Evolutionary conservation across 1,140 invertebrate species (phyloP).

Genomic region (Diabrotica undecimpunctata): DNA sequence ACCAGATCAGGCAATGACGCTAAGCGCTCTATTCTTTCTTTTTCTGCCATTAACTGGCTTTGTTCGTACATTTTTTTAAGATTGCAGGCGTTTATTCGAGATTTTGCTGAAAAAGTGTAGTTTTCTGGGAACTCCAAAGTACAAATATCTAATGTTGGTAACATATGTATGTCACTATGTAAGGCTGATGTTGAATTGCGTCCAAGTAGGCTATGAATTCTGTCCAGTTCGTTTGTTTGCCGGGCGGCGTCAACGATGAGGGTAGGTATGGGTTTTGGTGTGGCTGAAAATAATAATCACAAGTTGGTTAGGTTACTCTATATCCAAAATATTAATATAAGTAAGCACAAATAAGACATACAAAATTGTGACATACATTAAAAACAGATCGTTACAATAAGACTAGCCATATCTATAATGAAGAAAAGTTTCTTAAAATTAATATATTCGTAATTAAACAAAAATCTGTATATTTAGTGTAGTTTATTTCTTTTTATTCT

Average conservation of each 20-base stretch:
- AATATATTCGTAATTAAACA: too few species aligned
- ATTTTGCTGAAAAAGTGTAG: slow-evolving; percentile 11
- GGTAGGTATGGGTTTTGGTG: slow-evolving; percentile 41
- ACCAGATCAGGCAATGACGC: slow-evolving; percentile 25
- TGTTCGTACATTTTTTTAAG: slow-evolving; percentile 36
- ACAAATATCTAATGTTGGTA: slow-evolving; percentile 43
- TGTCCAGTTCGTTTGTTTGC: slow-evolving; percentile 32
- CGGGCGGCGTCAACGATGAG: slow-evolving; percentile 38
- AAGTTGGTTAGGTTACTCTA: too few species aligned
- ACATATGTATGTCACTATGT: slow-evolving; percentile 36
- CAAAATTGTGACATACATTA: too few species aligned
- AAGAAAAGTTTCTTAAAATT: too few species aligned
- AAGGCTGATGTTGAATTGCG: slow-evolving; percentile 40
- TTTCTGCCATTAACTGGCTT: slow-evolving; percentile 26
- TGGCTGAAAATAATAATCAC: slow-evolving; percentile 34
- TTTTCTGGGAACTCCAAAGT: slow-evolving; percentile 39
- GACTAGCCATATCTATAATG: too few species aligned
- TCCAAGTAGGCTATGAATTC: slow-evolving; percentile 39
- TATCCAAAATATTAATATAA: too few species aligned
- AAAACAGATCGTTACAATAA: too few species aligned
- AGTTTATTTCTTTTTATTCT: too few species aligned
- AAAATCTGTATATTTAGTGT: too few species aligned
- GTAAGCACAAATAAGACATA: too few species aligned
- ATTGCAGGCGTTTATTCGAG: slow-evolving; percentile 36
- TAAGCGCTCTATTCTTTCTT: slow-evolving; percentile 32